Conservation (phyloP, 2,888 invertebrate genomes). For the Sericinus montela region DNA sequence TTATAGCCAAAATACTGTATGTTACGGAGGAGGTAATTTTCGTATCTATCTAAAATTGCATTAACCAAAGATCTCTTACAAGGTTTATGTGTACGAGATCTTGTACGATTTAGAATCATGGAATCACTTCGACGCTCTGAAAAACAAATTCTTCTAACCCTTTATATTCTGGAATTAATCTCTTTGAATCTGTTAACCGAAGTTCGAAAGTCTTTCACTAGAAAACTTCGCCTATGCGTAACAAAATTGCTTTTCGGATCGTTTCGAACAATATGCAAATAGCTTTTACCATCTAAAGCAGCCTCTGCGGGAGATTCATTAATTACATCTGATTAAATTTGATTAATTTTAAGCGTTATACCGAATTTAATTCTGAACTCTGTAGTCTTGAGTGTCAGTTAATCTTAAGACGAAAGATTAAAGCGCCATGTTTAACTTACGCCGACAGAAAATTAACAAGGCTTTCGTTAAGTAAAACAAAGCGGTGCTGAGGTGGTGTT, state of each 20-base stretch:
- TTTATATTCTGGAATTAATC: slow-evolving; percentile 16
- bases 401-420: slow-evolving; percentile 15
- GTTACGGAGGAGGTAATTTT: too few relatives aligned
- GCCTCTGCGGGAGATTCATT: slow-evolving; percentile 17
- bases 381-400: slow-evolving; percentile 16
- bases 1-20: too few relatives aligned
- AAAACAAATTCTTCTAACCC: slow-evolving; percentile 12
- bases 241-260: slow-evolving; percentile 15
- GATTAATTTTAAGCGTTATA: slow-evolving; percentile 19
- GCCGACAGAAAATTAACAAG: slow-evolving; percentile 18
- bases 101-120: slow-evolving; percentile 5
- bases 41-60: too few relatives aligned
- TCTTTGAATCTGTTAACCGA: slow-evolving; percentile 17
- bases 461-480: slow-evolving; percentile 15
- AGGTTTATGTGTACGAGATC: not conserved
- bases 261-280: slow-evolving; percentile 19
- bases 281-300: slow-evolving; percentile 11
- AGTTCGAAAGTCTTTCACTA: slow-evolving; percentile 12
- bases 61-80: not conserved
- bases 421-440: slow-evolving; percentile 18
- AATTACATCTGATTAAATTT: slow-evolving; percentile 19
- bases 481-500: slow-evolving; percentile 10
- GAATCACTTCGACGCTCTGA: slow-evolving; percentile 8
- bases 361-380: slow-evolving; percentile 17
- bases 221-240: slow-evolving; percentile 16